Percentiles rank a stretch among this genome's conserved stretches.
Conservation (phyloP, 2,113 vertebrate species). For the Sylvietta virens region DNA sequence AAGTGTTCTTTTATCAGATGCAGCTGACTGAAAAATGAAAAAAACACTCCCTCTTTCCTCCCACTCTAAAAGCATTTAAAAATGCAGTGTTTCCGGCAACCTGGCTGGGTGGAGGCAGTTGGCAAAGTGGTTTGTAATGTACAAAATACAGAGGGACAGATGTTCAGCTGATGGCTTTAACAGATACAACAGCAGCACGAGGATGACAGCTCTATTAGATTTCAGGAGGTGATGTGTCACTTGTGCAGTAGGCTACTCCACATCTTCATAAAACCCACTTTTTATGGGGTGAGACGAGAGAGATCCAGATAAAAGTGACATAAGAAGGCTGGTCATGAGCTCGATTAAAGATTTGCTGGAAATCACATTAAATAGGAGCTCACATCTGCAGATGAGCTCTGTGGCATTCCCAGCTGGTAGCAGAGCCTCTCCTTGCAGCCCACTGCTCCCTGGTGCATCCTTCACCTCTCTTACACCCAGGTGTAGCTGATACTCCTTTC, state of each 20-base stretch:
- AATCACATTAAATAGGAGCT: background rate
- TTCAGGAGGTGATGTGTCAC: slow-evolving; percentile 48
- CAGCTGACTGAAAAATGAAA: slow-evolving; percentile 57
- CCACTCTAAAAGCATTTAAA: slow-evolving; percentile 35
- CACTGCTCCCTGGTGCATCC: background rate
- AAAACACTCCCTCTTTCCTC: slow-evolving; percentile 28
- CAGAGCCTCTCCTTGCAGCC: background rate
- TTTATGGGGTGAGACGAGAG: slow-evolving; percentile 49
- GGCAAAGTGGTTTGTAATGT: slow-evolving; percentile 4
- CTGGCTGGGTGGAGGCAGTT: background rate
- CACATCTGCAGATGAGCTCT: background rate
- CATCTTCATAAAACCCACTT: slow-evolving; percentile 32
- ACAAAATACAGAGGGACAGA: background rate
- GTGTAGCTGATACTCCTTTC: background rate
- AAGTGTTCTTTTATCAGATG: slow-evolving; percentile 50
- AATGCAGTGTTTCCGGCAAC: background rate
- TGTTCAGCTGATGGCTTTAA: slow-evolving; percentile 37
- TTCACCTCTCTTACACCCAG: background rate
- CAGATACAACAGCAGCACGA: background rate
- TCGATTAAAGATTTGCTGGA: background rate
- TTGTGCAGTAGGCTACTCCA: slow-evolving; percentile 35
- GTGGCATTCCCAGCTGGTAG: background rate
- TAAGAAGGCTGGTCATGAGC: slow-evolving; percentile 3
- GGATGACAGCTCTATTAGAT: slow-evolving; percentile 50
- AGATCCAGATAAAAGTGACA: background rate